These are phyloP conservation scores for Fundulus diaphanus DNA, from an alignment of 2,797 vertebrate genomes.

Conservation along the genomic window DNA sequence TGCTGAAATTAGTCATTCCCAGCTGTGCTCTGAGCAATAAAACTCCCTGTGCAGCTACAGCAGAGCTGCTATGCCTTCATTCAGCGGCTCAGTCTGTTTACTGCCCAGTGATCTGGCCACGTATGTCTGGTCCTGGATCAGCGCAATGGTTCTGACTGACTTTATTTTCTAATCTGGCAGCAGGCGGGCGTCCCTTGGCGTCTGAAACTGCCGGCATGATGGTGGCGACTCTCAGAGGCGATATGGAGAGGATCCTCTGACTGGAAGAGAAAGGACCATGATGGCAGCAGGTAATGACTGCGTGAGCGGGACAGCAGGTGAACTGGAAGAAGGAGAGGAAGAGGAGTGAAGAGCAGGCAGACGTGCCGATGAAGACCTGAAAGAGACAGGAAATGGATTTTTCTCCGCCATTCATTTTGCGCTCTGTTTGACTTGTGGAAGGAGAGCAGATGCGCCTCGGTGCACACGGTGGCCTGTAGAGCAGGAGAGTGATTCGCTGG, in stretches of 20 bases:
- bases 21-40: too few species aligned
- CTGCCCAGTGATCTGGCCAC: conserved; percentile 33
- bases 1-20: too few species aligned
- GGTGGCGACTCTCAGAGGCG: conserved; percentile 34
- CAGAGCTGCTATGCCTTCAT: conserved; percentile 18
- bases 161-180: conserved; percentile 56
- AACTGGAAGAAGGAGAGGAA: conserved; percentile 40
- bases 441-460: conserved; percentile 53
- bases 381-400: conserved; percentile 71
- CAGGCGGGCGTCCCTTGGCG: neutral
- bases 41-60: neutral
- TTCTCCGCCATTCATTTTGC: conserved; percentile 65
- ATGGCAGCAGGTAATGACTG: conserved; percentile 36
- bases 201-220: conserved; percentile 27
- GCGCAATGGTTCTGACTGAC: neutral
- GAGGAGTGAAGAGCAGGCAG: conserved; percentile 41
- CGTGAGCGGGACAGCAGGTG: conserved; percentile 50
- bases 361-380: conserved; percentile 65
- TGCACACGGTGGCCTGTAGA: conserved; percentile 47
- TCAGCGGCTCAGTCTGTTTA: conserved; percentile 47
- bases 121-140: conserved; percentile 31
- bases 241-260: conserved; percentile 47
- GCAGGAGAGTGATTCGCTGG: conserved; percentile 55
- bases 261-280: conserved; percentile 54
- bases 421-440: conserved; percentile 69